Evolutionary conservation across 2,888 invertebrate genomes (phyloP), one percentile per base, ranked within the genome.

Genomic region (Anorthoa munda): DNA sequence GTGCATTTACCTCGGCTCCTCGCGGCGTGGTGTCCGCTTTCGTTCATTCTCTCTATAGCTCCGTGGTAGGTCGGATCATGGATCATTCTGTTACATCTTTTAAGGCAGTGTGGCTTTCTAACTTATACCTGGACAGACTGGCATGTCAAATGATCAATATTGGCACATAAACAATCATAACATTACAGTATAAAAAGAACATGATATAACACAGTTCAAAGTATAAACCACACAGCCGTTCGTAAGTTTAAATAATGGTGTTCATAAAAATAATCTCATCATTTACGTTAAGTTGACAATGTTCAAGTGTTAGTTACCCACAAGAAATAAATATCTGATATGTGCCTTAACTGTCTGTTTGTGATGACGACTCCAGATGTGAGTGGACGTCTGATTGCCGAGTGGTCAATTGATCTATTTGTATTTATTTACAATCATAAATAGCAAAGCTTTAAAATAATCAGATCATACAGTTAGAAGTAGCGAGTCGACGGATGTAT

Each of bases 101-200:
- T 91, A 92, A 94, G 94, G 95, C 95, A 93, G 95, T 96, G 95
- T 95, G 95, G 95, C 93, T 91, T 93, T 93, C 89, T 94, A 93
- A 93, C 90, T 92, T 93, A 91, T 87, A 95, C 96, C 96, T 96
- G 96, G 93, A 96, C 95, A 96, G 90, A 95, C 94, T 93, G 93
- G 93, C 94, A 95, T 92, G 91, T 89, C 90, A 91, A 88, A 91
- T 91, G 87, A 92, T 93, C 88, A 93, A 91, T 92, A 94, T 94
- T 90, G 92, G 87, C 92, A 93, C 90, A 92, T 86, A 88, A 90
- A 85, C 83, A 81, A 86, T 85, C 77, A 82, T 89, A 88, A 83
- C 72, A 84, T 71, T 84, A 77, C 74, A 87, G 75, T 80, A 73
- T 75, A 85, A 75, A 81, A 70, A 77, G 82, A 79, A 85, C 77